Conservation (phyloP, 2,888 invertebrate genomes). For the Eudasyphora cyanicolor region DNA sequence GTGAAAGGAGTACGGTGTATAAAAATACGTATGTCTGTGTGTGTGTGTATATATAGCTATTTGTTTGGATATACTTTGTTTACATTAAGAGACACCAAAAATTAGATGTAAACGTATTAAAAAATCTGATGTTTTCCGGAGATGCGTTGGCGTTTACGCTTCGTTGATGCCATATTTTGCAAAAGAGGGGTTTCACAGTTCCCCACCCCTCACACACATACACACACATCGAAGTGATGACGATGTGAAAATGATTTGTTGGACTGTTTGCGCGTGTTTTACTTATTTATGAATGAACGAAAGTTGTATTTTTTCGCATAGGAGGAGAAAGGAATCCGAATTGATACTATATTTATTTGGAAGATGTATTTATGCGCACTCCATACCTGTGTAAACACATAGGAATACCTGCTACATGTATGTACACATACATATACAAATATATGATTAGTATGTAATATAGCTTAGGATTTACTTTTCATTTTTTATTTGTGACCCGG, state of each 20-base stretch:
- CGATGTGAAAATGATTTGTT: conserved; percentile 6
- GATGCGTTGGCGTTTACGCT: conserved; percentile 40
- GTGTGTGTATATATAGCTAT: conserved; percentile 22
- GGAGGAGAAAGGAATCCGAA: no score
- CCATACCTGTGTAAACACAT: no score
- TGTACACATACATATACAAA: no score
- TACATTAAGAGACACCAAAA: background rate
- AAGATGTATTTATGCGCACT: no score
- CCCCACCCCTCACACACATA: background rate
- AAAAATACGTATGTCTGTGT: background rate
- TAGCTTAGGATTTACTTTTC: no score
- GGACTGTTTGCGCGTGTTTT: background rate
- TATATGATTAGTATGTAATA: no score
- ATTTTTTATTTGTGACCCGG: no score
- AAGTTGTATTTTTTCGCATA: background rate
- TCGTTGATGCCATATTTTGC: background rate
- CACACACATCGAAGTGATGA: background rate
- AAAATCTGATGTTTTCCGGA: conserved; percentile 18
- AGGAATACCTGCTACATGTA: no score
- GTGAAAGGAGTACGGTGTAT: background rate
- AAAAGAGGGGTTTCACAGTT: background rate
- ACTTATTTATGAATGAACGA: conserved; percentile 20
- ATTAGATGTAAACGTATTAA: background rate
- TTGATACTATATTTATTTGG: no score
- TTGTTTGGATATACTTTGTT: no score